A percentile compares a stretch with the other conserved stretches of the same genome.
Evolutionary conservation across 2,888 invertebrate species (phyloP).

Genomic region (Drosophila setosimentum): DNA sequence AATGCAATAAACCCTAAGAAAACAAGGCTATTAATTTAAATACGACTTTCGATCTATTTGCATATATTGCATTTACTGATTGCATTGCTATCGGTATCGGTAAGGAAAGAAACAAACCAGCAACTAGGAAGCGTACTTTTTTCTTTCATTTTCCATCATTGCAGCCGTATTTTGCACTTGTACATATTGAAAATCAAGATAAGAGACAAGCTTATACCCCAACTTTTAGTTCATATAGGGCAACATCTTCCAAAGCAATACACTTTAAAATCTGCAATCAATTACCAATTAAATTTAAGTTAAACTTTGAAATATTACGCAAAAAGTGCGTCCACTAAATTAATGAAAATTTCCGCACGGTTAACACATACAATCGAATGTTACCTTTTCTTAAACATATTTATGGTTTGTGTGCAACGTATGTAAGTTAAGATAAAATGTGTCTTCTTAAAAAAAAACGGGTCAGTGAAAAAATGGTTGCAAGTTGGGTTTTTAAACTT

Average conservation of each 20-base stretch:
- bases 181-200: background rate
- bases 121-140: background rate
- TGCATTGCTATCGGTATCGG: background rate
- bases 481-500: no score
- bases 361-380: no score
- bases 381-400: no score
- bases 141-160: background rate
- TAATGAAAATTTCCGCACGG: no score
- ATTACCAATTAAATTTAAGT: background rate
- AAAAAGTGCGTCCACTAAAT: no score
- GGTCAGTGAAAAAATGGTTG: no score
- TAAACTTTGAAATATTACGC: background rate
- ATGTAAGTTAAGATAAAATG: no score
- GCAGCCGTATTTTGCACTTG: background rate
- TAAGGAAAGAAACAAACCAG: background rate
- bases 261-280: background rate
- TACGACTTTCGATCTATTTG: background rate
- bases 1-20: slow-evolving; percentile 29
- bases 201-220: background rate
- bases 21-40: slow-evolving; percentile 5
- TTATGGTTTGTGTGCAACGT: no score
- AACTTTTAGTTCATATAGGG: background rate
- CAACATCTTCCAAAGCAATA: background rate
- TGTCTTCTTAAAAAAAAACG: no score
- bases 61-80: background rate